These are phyloP conservation scores for Theodoxus fluviatilis DNA, from an alignment of 2,888 invertebrate species.

Conservation along the genomic window DNA sequence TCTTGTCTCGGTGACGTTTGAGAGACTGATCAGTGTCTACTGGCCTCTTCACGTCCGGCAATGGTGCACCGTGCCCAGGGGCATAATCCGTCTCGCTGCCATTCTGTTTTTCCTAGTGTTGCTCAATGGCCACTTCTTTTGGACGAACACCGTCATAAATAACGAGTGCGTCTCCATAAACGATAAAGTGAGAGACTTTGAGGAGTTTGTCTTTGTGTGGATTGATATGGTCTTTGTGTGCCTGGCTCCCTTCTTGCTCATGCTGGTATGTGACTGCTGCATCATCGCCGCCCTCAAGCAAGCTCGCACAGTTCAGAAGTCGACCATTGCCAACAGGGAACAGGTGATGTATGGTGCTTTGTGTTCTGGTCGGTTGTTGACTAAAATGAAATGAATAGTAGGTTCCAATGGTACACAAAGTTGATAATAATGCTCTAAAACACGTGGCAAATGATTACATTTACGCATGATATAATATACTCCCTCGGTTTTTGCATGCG, in stretches of 20 bases:
- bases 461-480: too few relatives aligned
- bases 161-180: not conserved
- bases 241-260: constrained; percentile 18
- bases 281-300: constrained; percentile 2
- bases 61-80: constrained; percentile 19
- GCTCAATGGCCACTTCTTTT: constrained; percentile 20
- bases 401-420: too few relatives aligned
- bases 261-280: constrained; percentile 8
- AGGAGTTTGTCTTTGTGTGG: constrained; percentile 19
- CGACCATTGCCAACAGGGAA: not conserved
- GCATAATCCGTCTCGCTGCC: not conserved
- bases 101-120: not conserved
- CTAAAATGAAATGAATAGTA: too few relatives aligned
- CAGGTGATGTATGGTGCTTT: not conserved
- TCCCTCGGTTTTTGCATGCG: too few relatives aligned
- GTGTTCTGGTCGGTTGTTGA: too few relatives aligned
- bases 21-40: constrained; percentile 10
- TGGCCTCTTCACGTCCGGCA: constrained; percentile 14
- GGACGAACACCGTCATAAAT: constrained; percentile 11
- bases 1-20: constrained; percentile 22
- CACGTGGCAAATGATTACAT: too few relatives aligned
- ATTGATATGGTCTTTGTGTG: constrained; percentile 21
- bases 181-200: constrained; percentile 3
- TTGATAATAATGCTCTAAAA: too few relatives aligned
- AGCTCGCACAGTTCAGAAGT: not conserved